phyloP scores from a whole-genome alignment of 2,797 vertebrate species.

The Dendrocincla tyrannina region DNA sequence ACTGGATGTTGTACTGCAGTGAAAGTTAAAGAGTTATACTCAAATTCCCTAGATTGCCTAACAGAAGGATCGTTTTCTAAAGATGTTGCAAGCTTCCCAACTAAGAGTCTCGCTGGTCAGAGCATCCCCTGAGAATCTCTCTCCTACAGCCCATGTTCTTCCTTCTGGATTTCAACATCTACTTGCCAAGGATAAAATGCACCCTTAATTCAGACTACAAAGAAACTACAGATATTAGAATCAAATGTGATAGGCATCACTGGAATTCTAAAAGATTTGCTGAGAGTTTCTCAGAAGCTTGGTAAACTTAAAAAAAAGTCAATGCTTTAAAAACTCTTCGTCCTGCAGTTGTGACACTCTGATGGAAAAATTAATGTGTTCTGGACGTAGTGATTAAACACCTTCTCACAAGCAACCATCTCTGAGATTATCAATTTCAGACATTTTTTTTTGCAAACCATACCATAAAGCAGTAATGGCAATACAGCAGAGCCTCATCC shows the following conservation, averaged over 20 bases:
- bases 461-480: background rate
- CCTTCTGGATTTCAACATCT: background rate
- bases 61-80: background rate
- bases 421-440: background rate
- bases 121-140: background rate
- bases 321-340: background rate
- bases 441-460: background rate
- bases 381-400: background rate
- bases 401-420: background rate
- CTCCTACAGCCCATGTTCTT: background rate
- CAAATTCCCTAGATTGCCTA: background rate
- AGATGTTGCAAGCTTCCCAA: background rate
- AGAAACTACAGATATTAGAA: background rate
- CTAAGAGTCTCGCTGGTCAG: background rate
- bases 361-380: background rate
- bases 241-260: background rate
- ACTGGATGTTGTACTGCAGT: background rate
- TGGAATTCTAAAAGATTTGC: background rate
- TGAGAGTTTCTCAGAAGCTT: background rate
- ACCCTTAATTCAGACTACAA: background rate
- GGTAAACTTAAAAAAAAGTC: background rate
- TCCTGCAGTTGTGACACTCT: background rate
- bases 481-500: background rate
- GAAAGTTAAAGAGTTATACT: background rate
- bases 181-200: background rate